Evolutionary conservation across 2,797 vertebrate species (phyloP).

Genomic region (Sciurus carolinensis): DNA sequence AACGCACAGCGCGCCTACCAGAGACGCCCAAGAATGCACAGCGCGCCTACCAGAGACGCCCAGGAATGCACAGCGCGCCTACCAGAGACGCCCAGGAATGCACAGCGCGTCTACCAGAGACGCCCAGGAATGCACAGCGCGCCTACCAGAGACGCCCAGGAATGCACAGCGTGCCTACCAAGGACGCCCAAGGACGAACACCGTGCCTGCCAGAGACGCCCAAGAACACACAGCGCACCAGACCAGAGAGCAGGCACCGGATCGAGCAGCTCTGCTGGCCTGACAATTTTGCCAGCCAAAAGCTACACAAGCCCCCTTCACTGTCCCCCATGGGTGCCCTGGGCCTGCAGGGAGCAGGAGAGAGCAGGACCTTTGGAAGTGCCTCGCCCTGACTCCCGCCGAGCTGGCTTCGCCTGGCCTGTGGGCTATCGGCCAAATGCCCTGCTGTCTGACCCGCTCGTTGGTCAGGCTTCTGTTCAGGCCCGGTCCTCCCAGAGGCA

Average conservation of each 20-base stretch:
- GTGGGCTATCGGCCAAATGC: not conserved
- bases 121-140: no score
- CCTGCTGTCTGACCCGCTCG: not conserved
- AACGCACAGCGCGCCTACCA: not conserved
- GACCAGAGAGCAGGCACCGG: not conserved
- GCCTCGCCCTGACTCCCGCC: not conserved
- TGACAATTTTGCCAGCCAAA: not conserved
- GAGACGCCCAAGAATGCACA: no score
- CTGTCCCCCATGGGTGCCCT: rapidly evolving
- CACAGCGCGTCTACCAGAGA: not conserved
- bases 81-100: no score
- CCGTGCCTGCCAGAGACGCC: no score
- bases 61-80: no score
- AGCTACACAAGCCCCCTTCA: not conserved
- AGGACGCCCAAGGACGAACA: no score
- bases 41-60: no score
- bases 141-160: no score
- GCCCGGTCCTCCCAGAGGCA: not conserved
- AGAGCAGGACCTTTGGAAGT: not conserved
- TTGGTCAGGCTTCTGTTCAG: slow-evolving; percentile 35
- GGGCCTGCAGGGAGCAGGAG: not conserved
- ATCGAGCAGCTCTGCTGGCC: rapidly evolving
- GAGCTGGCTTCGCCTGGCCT: not conserved
- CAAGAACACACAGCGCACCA: rapidly evolving
- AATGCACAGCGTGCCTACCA: rapidly evolving